These are phyloP conservation scores for Solea senegalensis DNA, from an alignment of 2,113 vertebrate species.

Conservation along the genomic window DNA sequence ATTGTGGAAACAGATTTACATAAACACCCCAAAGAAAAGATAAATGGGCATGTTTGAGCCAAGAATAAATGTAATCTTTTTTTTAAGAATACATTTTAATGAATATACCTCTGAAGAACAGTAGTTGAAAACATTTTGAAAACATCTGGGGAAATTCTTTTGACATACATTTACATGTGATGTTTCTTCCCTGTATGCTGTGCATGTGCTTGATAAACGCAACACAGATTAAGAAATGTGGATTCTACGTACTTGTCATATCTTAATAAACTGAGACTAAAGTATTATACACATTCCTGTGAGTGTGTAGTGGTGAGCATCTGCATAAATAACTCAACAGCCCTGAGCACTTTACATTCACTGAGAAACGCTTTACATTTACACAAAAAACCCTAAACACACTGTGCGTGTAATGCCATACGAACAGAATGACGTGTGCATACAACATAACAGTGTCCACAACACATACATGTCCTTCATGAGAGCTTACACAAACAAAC, in stretches of 20 bases:
- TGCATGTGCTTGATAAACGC: background rate
- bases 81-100: slow-evolving; percentile 35
- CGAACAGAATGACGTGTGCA: slow-evolving; percentile 14
- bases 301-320: slow-evolving; percentile 49
- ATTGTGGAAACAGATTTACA: slow-evolving; percentile 61
- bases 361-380: slow-evolving; percentile 17
- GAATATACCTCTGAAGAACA: slow-evolving; percentile 32
- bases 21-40: slow-evolving; percentile 46
- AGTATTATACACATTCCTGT: slow-evolving; percentile 72
- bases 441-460: slow-evolving; percentile 13
- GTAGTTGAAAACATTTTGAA: slow-evolving; percentile 36
- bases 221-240: slow-evolving; percentile 7
- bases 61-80: slow-evolving; percentile 41
- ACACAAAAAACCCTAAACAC: slow-evolving; percentile 35
- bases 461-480: slow-evolving; percentile 32
- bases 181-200: slow-evolving; percentile 11
- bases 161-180: slow-evolving; percentile 20
- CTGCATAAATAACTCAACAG: slow-evolving; percentile 43
- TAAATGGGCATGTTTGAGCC: slow-evolving; percentile 32
- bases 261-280: slow-evolving; percentile 64
- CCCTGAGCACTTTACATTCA: slow-evolving; percentile 17
- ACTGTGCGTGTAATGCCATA: slow-evolving; percentile 22
- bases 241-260: slow-evolving; percentile 49
- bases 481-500: slow-evolving; percentile 38
- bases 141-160: slow-evolving; percentile 34